phyloP scores from a whole-genome alignment of 2,888 invertebrate genomes.

The Pardosa pseudoannulata region DNA sequence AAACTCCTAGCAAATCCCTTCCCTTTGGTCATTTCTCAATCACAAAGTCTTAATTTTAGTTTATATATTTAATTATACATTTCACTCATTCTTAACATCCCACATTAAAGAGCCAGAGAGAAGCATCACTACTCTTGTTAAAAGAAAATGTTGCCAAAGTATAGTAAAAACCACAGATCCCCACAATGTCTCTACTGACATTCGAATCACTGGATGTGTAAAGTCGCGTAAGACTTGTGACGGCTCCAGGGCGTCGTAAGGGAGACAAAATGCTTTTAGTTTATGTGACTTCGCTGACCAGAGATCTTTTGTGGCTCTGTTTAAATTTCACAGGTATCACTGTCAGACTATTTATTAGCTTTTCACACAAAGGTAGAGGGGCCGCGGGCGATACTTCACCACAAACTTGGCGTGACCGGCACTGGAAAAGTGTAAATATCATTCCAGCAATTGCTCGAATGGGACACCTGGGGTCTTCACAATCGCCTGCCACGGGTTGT shows the following conservation, averaged over 20 bases:
- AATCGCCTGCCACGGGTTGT: conserved; percentile 41
- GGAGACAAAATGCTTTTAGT: not conserved
- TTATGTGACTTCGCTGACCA: not conserved
- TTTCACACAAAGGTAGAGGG: not conserved
- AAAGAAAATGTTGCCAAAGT: too few species aligned
- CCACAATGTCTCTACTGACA: too few species aligned
- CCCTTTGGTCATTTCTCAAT: too few species aligned
- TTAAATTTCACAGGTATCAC: conserved; percentile 1
- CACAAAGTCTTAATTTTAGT: too few species aligned
- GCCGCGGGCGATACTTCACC: conserved; percentile 3
- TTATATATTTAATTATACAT: too few species aligned
- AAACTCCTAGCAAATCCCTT: too few species aligned
- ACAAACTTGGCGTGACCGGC: conserved; percentile 15
- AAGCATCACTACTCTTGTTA: too few species aligned
- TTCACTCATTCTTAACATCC: too few species aligned
- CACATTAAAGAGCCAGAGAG: too few species aligned
- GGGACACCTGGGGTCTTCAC: conserved; percentile 61
- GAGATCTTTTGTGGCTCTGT: not conserved
- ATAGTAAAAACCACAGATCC: too few species aligned
- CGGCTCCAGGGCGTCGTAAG: not conserved
- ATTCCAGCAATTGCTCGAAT: conserved; percentile 33
- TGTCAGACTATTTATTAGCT: not conserved
- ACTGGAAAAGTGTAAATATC: conserved; percentile 67
- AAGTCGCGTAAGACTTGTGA: not conserved
- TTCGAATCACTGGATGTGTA: not conserved